A percentile compares a stretch with the other conserved stretches of the same genome.
phyloP scores from a whole-genome alignment of 2,113 vertebrate species.

The Hepsetus odoe region DNA sequence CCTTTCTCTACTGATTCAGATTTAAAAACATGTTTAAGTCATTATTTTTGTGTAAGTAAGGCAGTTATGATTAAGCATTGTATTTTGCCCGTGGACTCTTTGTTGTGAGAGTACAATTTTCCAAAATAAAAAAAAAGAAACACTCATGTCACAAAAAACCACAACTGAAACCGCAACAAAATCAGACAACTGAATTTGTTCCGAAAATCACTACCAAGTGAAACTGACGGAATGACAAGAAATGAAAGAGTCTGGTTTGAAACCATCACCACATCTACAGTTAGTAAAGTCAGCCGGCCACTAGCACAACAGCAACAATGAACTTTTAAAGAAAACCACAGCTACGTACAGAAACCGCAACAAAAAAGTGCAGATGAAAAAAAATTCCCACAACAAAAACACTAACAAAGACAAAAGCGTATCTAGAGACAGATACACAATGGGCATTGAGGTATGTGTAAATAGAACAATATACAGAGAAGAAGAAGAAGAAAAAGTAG shows the following conservation, averaged over 20 bases:
- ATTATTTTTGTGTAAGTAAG: not conserved
- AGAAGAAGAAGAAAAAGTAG: conserved; percentile 68
- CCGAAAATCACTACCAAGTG: conserved; percentile 12
- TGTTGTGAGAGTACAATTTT: conserved; percentile 66
- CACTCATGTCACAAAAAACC: conserved; percentile 41
- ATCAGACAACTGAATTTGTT: conserved; percentile 43
- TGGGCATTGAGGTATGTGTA: conserved; percentile 53
- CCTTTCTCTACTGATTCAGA: not conserved
- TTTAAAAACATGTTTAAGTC: too few species aligned
- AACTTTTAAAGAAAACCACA: conserved; percentile 68
- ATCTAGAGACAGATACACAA: conserved; percentile 65
- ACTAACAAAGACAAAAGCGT: conserved; percentile 51
- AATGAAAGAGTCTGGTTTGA: conserved; percentile 71
- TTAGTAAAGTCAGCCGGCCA: conserved; percentile 68
- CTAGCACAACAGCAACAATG: conserved; percentile 76
- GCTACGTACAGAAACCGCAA: conserved; percentile 67
- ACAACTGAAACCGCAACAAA: conserved; percentile 34
- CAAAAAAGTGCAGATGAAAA: conserved; percentile 68
- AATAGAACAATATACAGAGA: conserved; percentile 42
- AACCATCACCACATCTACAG: conserved; percentile 65
- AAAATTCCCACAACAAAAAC: conserved; percentile 63
- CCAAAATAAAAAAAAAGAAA: conserved; percentile 55
- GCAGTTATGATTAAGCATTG: not conserved
- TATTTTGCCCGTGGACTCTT: conserved; percentile 79
- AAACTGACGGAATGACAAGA: conserved; percentile 52